Conservation (phyloP, 2,113 vertebrate genomes). For the Balaeniceps rex region DNA sequence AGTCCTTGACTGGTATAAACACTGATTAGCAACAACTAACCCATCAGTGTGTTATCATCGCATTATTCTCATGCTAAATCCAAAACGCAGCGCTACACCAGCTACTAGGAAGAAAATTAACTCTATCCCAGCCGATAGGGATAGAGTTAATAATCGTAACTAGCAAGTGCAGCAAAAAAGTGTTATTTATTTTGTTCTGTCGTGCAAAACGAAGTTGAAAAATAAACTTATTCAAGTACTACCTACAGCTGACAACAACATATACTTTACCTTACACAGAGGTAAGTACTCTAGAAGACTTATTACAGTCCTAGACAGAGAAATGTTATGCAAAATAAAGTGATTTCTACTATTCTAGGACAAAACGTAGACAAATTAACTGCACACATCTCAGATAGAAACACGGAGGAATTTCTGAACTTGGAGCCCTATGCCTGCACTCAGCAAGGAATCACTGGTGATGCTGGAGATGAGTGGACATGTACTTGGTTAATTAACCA, state of each 20-base stretch:
- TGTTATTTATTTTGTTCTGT: background rate
- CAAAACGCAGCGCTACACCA: no score
- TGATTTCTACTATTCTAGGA: background rate
- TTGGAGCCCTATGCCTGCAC: background rate
- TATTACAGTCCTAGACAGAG: no score
- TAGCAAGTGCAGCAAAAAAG: background rate
- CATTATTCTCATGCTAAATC: no score
- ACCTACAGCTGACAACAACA: background rate
- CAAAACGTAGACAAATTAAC: background rate
- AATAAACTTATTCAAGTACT: background rate
- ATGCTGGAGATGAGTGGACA: fast-evolving
- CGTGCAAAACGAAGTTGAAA: background rate
- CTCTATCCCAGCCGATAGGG: no score
- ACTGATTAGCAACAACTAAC: no score
- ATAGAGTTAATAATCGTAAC: background rate
- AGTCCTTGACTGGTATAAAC: no score
- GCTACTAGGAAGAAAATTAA: no score
- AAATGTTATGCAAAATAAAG: background rate
- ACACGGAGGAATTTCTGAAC: background rate
- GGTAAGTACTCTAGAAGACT: background rate
- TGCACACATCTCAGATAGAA: fast-evolving
- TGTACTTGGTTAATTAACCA: background rate
- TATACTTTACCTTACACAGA: background rate
- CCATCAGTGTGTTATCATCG: no score
- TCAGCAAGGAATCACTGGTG: no score